Conservation (phyloP, 1,140 invertebrate species). For the Calycopis cecrops region DNA sequence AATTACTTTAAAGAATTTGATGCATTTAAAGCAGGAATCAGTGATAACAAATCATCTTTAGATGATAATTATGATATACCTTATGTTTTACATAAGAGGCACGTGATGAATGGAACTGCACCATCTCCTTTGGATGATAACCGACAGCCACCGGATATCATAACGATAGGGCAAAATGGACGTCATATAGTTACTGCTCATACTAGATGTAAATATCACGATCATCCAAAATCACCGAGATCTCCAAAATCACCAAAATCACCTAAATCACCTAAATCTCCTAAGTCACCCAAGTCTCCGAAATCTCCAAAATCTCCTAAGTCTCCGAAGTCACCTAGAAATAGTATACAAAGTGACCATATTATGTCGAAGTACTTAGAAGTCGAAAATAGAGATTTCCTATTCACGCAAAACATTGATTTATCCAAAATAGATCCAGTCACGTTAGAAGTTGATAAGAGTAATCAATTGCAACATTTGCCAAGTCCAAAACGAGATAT, state of each 20-base stretch:
- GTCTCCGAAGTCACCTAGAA: constrained; percentile 76
- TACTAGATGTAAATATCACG: constrained; percentile 70
- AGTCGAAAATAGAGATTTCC: constrained; percentile 75
- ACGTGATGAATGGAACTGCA: constrained; percentile 88
- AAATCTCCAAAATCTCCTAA: constrained; percentile 78
- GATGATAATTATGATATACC: constrained; percentile 83
- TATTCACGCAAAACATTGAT: constrained; percentile 83
- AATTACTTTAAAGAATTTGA: constrained; percentile 78
- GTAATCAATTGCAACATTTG: constrained; percentile 76
- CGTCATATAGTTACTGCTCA: constrained; percentile 64
- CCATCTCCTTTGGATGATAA: constrained; percentile 72
- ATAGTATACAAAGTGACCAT: constrained; percentile 63
- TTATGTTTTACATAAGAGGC: constrained; percentile 87
- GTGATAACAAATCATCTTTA: constrained; percentile 55
- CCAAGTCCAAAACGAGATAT: constrained; percentile 81
- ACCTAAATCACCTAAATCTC: constrained; percentile 75
- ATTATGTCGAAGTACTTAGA: constrained; percentile 62
- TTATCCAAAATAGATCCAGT: constrained; percentile 81
- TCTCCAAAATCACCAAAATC: constrained; percentile 77
- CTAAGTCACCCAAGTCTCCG: constrained; percentile 72
- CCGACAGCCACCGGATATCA: constrained; percentile 70
- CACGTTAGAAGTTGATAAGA: constrained; percentile 81
- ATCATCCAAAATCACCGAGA: constrained; percentile 71
- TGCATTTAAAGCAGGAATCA: constrained; percentile 67
- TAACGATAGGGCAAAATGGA: constrained; percentile 66